phyloP scores from a whole-genome alignment of 2,797 vertebrate species.

The Parauchenoglanis ngamensis region DNA sequence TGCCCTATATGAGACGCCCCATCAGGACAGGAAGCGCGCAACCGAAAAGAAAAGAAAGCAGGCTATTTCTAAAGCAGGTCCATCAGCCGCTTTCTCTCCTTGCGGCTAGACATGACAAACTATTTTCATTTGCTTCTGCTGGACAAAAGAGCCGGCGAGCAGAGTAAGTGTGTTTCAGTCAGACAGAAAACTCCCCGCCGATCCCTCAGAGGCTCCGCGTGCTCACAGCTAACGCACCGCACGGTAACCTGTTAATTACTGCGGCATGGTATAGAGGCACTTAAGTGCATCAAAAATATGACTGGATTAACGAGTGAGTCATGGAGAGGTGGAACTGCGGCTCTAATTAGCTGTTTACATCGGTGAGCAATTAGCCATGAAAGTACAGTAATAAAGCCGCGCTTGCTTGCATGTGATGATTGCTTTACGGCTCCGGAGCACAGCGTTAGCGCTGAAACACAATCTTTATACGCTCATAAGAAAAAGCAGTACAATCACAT shows the following conservation, averaged over 20 bases:
- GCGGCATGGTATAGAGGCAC: neutral
- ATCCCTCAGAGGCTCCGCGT: neutral
- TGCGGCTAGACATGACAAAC: slow-evolving; percentile 41
- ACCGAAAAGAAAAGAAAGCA: slow-evolving; percentile 42
- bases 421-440: neutral
- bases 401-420: neutral
- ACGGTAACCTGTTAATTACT: slow-evolving; percentile 19
- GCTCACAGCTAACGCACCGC: neutral
- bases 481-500: neutral
- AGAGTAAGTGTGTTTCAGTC: slow-evolving; percentile 5
- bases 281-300: slow-evolving; percentile 24
- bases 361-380: slow-evolving; percentile 26
- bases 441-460: neutral
- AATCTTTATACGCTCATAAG: neutral
- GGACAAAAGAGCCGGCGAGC: slow-evolving; percentile 32
- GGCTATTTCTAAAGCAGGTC: slow-evolving; percentile 48
- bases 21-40: slow-evolving; percentile 42
- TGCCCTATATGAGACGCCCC: slow-evolving; percentile 50
- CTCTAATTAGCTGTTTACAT: slow-evolving; percentile 42
- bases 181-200: neutral
- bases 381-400: slow-evolving; percentile 11
- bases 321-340: neutral
- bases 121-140: slow-evolving; percentile 39
- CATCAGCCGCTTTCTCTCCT: slow-evolving; percentile 30
- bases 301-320: slow-evolving; percentile 26